Conservation (phyloP, 2,113 vertebrate genomes). For the Myiozetetes cayanensis region DNA sequence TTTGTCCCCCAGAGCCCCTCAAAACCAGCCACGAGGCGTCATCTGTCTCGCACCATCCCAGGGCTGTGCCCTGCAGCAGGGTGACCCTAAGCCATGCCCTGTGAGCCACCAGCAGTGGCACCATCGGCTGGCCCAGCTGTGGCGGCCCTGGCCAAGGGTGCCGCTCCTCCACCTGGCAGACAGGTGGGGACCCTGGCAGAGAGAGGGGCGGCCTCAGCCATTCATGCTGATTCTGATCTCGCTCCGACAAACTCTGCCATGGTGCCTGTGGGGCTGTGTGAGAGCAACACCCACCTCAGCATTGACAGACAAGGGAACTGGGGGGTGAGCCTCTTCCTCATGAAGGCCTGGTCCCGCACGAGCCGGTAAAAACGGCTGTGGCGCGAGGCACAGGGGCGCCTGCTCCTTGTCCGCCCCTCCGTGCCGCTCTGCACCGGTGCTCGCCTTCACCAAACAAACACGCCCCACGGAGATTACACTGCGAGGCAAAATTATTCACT, state of each 20-base stretch:
- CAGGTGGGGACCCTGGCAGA: background rate
- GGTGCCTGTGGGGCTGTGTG: rapidly evolving
- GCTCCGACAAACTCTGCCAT: rapidly evolving
- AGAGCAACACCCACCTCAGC: background rate
- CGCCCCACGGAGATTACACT: rapidly evolving
- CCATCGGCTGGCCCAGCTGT: rapidly evolving
- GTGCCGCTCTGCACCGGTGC: rapidly evolving
- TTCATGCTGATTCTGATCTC: background rate
- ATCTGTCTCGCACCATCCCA: rapidly evolving
- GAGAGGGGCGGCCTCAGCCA: rapidly evolving
- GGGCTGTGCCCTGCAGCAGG: rapidly evolving
- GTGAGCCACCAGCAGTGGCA: rapidly evolving
- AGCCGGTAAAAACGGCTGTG: background rate
- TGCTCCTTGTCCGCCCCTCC: rapidly evolving
- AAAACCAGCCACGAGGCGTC: rapidly evolving
- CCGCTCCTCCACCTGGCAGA: background rate
- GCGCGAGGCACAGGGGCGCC: background rate
- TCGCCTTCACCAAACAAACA: background rate
- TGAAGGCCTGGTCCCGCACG: rapidly evolving
- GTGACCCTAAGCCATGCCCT: background rate
- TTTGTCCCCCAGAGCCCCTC: background rate
- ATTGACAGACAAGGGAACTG: rapidly evolving
- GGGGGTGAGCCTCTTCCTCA: background rate
- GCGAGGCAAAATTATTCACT: background rate
- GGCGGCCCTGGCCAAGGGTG: background rate